Evolutionary conservation across 2,797 vertebrate genomes (phyloP).

Genomic region (Tadarida brasiliensis): DNA sequence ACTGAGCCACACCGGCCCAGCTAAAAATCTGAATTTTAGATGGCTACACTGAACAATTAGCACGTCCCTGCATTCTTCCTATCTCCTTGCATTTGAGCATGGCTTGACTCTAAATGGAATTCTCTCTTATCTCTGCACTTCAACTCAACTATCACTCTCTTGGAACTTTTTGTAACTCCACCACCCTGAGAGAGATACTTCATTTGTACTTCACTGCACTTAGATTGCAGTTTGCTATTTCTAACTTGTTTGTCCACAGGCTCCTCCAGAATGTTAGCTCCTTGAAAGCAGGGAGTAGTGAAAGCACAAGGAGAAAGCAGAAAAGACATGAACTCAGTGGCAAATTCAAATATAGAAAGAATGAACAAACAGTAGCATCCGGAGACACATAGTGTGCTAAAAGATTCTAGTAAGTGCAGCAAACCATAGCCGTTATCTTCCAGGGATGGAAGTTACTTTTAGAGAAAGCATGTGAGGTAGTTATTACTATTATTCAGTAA

Average conservation of each 20-base stretch:
- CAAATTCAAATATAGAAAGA: background rate
- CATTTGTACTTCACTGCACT: background rate
- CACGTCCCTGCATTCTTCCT: background rate
- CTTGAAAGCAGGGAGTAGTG: background rate
- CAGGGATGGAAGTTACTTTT: background rate
- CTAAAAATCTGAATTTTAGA: background rate
- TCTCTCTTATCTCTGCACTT: background rate
- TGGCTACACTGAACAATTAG: background rate
- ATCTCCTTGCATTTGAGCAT: background rate
- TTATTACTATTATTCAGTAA: background rate
- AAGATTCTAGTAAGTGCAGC: background rate
- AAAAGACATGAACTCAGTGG: background rate
- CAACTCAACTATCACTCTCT: background rate
- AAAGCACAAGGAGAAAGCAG: background rate
- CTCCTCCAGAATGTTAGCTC: background rate
- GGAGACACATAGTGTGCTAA: background rate
- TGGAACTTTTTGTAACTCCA: background rate
- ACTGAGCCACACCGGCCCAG: too few species aligned
- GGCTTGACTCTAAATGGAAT: background rate
- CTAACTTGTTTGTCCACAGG: background rate
- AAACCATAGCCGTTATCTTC: background rate
- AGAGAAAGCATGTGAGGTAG: background rate
- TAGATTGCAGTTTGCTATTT: background rate
- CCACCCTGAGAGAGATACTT: background rate
- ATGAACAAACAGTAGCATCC: rapidly evolving